These are phyloP conservation scores for Stramonita haemastoma DNA, from an alignment of 2,888 invertebrate genomes.

Conservation along the genomic window DNA sequence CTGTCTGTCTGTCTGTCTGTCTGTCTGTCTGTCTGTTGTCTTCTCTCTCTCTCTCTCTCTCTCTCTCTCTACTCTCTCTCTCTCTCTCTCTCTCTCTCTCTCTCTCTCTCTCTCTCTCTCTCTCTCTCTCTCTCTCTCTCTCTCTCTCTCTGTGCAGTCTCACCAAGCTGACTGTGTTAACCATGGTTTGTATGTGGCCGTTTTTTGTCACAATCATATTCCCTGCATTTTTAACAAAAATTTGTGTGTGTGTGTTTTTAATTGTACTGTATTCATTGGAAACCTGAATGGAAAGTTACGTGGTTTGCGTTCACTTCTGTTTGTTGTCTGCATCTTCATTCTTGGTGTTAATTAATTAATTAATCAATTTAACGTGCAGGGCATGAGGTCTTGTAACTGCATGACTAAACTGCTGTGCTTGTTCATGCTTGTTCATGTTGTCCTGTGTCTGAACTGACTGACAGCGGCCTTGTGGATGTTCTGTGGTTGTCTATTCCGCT, in stretches of 20 bases:
- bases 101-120: slow-evolving; percentile 24
- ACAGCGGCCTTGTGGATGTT: not conserved
- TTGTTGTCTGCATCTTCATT: not conserved
- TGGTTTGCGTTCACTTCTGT: not conserved
- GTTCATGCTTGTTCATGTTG: not conserved
- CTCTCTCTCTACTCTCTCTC: not conserved
- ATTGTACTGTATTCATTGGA: not conserved
- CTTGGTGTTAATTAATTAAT: not conserved
- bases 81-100: slow-evolving; percentile 28
- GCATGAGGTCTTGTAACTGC: not conserved
- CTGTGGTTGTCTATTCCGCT: not conserved
- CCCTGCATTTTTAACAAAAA: not conserved
- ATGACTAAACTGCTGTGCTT: not conserved
- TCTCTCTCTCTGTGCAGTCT: not conserved
- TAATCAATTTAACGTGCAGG: not conserved
- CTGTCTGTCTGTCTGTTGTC: not conserved
- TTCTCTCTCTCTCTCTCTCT: slow-evolving; percentile 2
- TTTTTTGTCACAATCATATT: slow-evolving; percentile 8
- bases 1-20: not conserved
- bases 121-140: slow-evolving; percentile 7
- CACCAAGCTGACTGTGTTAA: slow-evolving; percentile 30
- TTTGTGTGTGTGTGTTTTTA: not conserved
- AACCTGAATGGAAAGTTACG: not conserved
- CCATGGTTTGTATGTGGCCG: slow-evolving; percentile 13
- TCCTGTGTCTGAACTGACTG: not conserved